Evolutionary conservation across 2,888 invertebrate genomes (phyloP).

Genomic region (Psylliodes chrysocephalus): DNA sequence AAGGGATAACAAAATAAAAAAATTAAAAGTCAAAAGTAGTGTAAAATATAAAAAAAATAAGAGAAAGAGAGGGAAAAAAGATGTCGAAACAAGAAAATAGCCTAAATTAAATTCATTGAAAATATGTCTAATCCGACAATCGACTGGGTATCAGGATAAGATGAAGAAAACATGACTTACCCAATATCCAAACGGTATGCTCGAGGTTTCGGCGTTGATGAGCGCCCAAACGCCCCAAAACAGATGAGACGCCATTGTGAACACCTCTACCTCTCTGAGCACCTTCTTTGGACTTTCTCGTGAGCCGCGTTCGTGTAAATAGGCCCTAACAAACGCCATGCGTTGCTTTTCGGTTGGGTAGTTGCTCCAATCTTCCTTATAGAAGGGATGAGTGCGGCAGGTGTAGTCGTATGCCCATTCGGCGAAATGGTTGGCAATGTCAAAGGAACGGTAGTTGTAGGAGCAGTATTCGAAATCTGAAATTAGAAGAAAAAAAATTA

Average conservation of each 20-base stretch:
- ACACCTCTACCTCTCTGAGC: slow-evolving; percentile 79
- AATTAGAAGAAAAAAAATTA: too few species aligned
- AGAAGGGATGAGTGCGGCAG: slow-evolving; percentile 80
- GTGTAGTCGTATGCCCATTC: slow-evolving; percentile 94
- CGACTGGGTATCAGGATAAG: too few species aligned
- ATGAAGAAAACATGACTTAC: too few species aligned
- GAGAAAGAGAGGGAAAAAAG: too few species aligned
- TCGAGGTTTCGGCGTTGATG: slow-evolving; percentile 86
- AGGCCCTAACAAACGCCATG: slow-evolving; percentile 68
- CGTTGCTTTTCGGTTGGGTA: slow-evolving; percentile 85
- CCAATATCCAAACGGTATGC: slow-evolving; percentile 95
- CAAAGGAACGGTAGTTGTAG: slow-evolving; percentile 93
- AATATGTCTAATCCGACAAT: too few species aligned
- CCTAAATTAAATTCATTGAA: too few species aligned
- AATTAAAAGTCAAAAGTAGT: too few species aligned
- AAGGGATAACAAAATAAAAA: too few species aligned
- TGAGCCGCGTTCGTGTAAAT: slow-evolving; percentile 64
- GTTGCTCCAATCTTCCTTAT: slow-evolving; percentile 72
- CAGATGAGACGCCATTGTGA: slow-evolving; percentile 88
- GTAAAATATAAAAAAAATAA: too few species aligned
- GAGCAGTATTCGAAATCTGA: slow-evolving; percentile 94
- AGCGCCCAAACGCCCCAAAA: slow-evolving; percentile 96
- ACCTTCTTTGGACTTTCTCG: slow-evolving; percentile 57
- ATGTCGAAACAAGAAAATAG: neutral
- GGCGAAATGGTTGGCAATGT: slow-evolving; percentile 93